phyloP scores from a whole-genome alignment of 2,888 invertebrate species.

The Isoperla grammatica region DNA sequence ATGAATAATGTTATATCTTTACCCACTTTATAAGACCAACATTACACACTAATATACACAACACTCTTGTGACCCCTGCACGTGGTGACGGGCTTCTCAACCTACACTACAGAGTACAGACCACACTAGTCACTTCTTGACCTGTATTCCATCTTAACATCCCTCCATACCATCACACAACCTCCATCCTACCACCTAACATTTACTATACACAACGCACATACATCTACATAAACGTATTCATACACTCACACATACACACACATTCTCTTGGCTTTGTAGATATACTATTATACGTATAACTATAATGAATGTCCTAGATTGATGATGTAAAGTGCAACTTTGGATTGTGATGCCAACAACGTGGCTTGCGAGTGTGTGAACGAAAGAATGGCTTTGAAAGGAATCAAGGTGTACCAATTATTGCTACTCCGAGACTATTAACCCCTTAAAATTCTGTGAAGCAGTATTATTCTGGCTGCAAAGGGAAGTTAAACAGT shows the following conservation, averaged over 20 bases:
- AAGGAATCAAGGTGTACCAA: conserved; percentile 14
- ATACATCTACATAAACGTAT: conserved; percentile 6
- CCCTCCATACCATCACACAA: not conserved
- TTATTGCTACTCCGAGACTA: conserved; percentile 12
- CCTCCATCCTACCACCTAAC: not conserved
- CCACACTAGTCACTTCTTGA: not conserved
- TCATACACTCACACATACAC: conserved; percentile 11
- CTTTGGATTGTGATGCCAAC: conserved; percentile 29
- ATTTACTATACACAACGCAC: not conserved
- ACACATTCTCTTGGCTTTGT: conserved; percentile 30
- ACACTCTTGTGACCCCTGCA: conserved; percentile 8
- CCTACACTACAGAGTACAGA: not conserved
- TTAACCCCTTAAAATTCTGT: not conserved
- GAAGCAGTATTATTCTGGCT: no score
- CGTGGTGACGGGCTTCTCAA: conserved; percentile 15
- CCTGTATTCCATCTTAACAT: not conserved
- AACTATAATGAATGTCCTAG: conserved; percentile 31
- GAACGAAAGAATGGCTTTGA: conserved; percentile 29
- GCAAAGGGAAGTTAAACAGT: conserved; percentile 5
- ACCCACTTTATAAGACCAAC: conserved; percentile 16
- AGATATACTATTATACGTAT: conserved; percentile 29
- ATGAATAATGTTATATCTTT: conserved; percentile 31
- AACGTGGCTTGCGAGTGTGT: conserved; percentile 30
- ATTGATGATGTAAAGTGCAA: conserved; percentile 29
- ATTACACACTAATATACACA: conserved; percentile 21